Percentiles rank a stretch among this genome's conserved stretches.
phyloP scores from a whole-genome alignment of 2,113 vertebrate genomes.

The Leptobrachium leishanense region DNA sequence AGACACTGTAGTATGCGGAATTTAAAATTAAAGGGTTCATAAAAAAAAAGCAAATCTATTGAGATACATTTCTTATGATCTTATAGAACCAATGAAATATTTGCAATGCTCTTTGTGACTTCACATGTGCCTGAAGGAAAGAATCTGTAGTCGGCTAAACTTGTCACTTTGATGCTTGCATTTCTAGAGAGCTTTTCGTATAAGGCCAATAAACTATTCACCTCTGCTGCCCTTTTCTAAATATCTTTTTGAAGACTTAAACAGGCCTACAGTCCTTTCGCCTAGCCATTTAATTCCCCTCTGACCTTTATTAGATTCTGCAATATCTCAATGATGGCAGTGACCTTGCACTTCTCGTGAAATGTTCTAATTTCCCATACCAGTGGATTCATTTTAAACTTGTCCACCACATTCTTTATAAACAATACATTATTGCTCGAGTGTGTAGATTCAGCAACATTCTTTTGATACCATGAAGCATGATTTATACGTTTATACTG shows the following conservation, averaged over 20 bases:
- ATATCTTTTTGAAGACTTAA: slow-evolving; percentile 37
- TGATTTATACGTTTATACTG: neutral
- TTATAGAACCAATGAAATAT: slow-evolving; percentile 13
- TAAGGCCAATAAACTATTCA: slow-evolving; percentile 35
- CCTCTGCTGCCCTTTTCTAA: slow-evolving; percentile 35
- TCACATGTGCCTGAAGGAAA: slow-evolving; percentile 23
- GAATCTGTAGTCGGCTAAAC: slow-evolving; percentile 20
- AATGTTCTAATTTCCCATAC: slow-evolving; percentile 31
- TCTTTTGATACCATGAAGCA: neutral
- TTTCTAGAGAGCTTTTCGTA: slow-evolving; percentile 35
- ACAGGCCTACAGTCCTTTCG: slow-evolving; percentile 12
- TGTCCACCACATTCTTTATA: neutral
- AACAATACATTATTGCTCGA: neutral
- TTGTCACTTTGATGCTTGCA: slow-evolving; percentile 48
- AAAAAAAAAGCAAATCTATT: neutral
- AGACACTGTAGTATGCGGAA: no score
- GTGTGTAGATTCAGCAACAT: neutral
- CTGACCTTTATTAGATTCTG: slow-evolving; percentile 25
- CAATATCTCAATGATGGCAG: slow-evolving; percentile 28
- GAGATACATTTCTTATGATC: slow-evolving; percentile 12
- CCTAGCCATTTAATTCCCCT: neutral
- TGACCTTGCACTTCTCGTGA: slow-evolving; percentile 28
- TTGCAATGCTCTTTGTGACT: slow-evolving; percentile 22
- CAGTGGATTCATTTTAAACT: slow-evolving; percentile 16
- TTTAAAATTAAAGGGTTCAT: no score